Conservation (phyloP, 2,113 vertebrate species). For the Caranx ignobilis region DNA sequence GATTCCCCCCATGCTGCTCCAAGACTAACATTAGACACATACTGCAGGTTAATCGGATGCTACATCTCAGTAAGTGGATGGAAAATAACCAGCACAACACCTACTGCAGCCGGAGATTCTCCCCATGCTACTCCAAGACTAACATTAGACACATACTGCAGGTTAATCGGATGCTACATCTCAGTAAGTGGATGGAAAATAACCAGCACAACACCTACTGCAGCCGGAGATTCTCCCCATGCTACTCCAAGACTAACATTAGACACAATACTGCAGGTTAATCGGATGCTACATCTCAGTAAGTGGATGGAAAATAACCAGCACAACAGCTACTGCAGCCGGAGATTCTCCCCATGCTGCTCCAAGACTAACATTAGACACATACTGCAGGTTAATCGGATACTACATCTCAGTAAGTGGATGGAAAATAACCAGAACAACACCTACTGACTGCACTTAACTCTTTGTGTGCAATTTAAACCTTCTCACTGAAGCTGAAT, state of each 20-base stretch:
- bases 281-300: slow-evolving; percentile 36
- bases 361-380: slow-evolving; percentile 57
- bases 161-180: slow-evolving; percentile 41
- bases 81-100: slow-evolving; percentile 59
- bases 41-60: slow-evolving; percentile 39
- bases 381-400: slow-evolving; percentile 36
- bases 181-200: slow-evolving; percentile 56
- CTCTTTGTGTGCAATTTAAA: not conserved
- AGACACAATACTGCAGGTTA: slow-evolving; percentile 37
- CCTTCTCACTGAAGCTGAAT: not conserved
- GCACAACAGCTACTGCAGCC: slow-evolving; percentile 36
- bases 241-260: slow-evolving; percentile 59
- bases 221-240: slow-evolving; percentile 63
- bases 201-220: slow-evolving; percentile 33
- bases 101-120: slow-evolving; percentile 55
- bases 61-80: slow-evolving; percentile 34
- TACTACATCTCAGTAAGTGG: slow-evolving; percentile 27
- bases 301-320: slow-evolving; percentile 61
- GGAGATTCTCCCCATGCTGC: slow-evolving; percentile 64
- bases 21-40: slow-evolving; percentile 53
- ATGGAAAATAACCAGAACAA: slow-evolving; percentile 60
- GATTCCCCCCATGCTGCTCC: slow-evolving; percentile 64
- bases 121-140: slow-evolving; percentile 57
- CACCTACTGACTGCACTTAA: slow-evolving; percentile 11
- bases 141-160: slow-evolving; percentile 44